phyloP scores from a whole-genome alignment of 2,888 invertebrate genomes.

The Tachystola acroxantha region DNA sequence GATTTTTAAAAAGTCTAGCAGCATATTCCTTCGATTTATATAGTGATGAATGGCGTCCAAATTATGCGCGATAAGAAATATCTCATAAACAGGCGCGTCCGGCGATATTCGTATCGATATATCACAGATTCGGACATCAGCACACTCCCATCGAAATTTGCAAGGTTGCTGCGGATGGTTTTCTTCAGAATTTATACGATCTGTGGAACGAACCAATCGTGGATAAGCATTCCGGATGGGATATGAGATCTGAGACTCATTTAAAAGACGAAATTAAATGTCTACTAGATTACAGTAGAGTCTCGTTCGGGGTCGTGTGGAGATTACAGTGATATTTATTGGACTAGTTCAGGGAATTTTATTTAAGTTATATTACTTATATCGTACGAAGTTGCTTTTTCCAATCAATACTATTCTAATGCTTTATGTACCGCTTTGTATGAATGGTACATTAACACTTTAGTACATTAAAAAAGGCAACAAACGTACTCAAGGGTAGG shows the following conservation, averaged over 20 bases:
- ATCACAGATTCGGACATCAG: constrained; percentile 68
- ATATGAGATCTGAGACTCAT: constrained; percentile 57
- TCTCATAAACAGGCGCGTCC: constrained; percentile 63
- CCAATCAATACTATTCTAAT: not conserved
- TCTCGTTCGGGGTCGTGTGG: constrained; percentile 44
- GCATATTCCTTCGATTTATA: constrained; percentile 4
- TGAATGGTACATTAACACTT: too few relatives aligned
- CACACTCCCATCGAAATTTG: constrained; percentile 28
- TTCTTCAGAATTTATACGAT: constrained; percentile 56
- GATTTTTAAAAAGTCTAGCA: not conserved
- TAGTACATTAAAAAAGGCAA: too few relatives aligned
- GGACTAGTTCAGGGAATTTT: constrained; percentile 2
- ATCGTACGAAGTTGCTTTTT: too few relatives aligned
- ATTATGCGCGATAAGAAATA: constrained; percentile 65
- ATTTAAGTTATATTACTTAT: not conserved
- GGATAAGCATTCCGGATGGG: constrained; percentile 37
- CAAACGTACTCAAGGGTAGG: too few relatives aligned
- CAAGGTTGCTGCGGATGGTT: constrained; percentile 56
- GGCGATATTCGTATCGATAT: constrained; percentile 56
- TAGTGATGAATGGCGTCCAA: constrained; percentile 53
- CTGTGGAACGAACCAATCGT: constrained; percentile 40
- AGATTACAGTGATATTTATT: constrained; percentile 28
- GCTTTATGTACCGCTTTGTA: not conserved
- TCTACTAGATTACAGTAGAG: constrained; percentile 51
- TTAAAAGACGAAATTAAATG: constrained; percentile 64